phyloP scores from a whole-genome alignment of 2,797 vertebrate genomes.

The Ceyx erithaca region DNA sequence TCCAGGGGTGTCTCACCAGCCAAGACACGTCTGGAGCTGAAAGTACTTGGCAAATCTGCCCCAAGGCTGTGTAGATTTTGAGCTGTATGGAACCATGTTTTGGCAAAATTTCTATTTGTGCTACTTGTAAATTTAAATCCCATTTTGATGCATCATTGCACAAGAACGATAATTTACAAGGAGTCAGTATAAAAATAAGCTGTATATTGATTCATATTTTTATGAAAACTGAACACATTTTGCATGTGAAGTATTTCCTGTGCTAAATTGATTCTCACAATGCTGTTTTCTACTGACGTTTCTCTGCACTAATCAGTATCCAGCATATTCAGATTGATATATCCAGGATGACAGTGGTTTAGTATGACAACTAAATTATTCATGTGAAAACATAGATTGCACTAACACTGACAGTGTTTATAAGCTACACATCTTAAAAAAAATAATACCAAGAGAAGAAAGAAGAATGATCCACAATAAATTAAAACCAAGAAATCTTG shows the following conservation, averaged over 20 bases:
- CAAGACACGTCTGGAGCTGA: neutral
- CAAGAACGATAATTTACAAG: neutral
- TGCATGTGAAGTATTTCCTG: conserved; percentile 14
- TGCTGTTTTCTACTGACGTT: neutral
- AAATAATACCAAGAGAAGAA: neutral
- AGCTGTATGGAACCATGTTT: neutral
- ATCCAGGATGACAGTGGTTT: neutral
- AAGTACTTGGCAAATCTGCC: neutral
- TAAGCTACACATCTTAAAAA: neutral
- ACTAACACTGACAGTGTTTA: conserved; percentile 44
- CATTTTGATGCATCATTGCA: neutral
- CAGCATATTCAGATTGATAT: neutral
- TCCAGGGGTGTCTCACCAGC: neutral
- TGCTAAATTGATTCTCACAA: conserved; percentile 8
- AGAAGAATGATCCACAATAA: neutral
- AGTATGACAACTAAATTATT: conserved; percentile 54
- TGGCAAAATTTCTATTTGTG: neutral
- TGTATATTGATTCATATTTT: conserved; percentile 18
- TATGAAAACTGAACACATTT: neutral
- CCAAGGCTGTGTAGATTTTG: neutral
- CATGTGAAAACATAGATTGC: conserved; percentile 49
- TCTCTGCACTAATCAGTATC: conserved; percentile 38
- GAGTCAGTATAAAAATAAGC: neutral
- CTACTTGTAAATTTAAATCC: conserved; percentile 14
- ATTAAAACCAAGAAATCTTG: neutral